Evolutionary conservation across 2,888 invertebrate species (phyloP).

Genomic region (Malthinus seriepunctatus): DNA sequence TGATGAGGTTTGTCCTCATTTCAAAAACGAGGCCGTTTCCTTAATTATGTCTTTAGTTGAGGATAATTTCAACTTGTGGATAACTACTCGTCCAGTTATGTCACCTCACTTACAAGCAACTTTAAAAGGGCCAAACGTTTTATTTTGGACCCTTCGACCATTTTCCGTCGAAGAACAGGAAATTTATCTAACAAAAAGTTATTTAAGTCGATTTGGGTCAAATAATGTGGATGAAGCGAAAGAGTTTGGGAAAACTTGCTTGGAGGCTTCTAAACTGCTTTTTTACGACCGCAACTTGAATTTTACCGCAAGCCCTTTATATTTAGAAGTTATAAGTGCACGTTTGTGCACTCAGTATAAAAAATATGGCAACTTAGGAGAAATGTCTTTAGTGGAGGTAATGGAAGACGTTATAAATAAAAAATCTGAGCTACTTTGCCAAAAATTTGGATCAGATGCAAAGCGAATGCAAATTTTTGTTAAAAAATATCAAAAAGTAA

Average conservation of each 20-base stretch:
- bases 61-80: constrained; percentile 8
- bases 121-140: neutral
- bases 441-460: neutral
- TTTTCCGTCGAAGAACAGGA: neutral
- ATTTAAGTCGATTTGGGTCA: neutral
- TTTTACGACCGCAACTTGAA: neutral
- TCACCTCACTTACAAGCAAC: neutral
- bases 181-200: neutral
- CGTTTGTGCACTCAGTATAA: no score
- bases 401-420: neutral
- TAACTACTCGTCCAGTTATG: constrained; percentile 18
- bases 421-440: neutral
- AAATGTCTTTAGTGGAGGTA: neutral
- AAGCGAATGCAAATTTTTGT: neutral
- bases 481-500: neutral
- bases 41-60: neutral
- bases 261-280: no score
- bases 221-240: no score
- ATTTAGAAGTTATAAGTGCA: neutral
- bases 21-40: constrained; percentile 3
- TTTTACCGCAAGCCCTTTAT: neutral
- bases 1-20: constrained; percentile 9
- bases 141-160: constrained; percentile 7
- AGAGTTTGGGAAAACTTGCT: no score
- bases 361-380: neutral